Base-by-base conservation (phyloP, 2,888 invertebrate genomes). In the Calameuta filiformis region DNA sequence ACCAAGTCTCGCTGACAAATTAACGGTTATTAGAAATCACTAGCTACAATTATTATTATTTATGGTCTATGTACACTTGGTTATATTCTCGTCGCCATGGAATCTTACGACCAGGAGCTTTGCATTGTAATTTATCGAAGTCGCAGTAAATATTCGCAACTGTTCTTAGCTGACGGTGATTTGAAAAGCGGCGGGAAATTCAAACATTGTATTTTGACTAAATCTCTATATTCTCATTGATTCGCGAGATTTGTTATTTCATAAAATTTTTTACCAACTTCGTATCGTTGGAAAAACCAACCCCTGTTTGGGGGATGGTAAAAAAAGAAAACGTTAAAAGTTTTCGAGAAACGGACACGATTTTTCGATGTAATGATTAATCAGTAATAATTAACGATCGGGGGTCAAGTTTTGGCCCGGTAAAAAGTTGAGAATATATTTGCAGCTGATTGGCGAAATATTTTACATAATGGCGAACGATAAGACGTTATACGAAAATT, bases 361-460 rank as follows among this genome's bases (percentile, higher is more conserved):
- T 56, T 9, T 56, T 56, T 56, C 9, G 9, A 56, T 6, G 56
- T 56, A 9, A 56, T 23, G 23, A 56, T 6, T 56, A 56, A 23
- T 56, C 2, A 2, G 40, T 1, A 23, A 56, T 23, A 56, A 56
- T 56, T 56, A 56, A 56, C 23, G 40, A 56, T 56, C 23, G 0
- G 23, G 2, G 23, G 2, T 56, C 9, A 23, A 56, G 40, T 6
- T 56, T 56, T 6, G 6, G 23, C 56, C 23, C 56, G 56, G 23
- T 23, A 56, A 56, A 56, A 56, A 23, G 56, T 23, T 23, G 0
- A 56, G 23, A 6, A 56, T 76, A 56, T 76, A 56, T 56, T 40
- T 76, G 73, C 73, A 56, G 71, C 34, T 68, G 35, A 76, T 73
- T 76, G 15, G 33, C 35, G n/a, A n/a, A n/a, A 73, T n/a, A 73